phyloP scores from a whole-genome alignment of 2,797 vertebrate genomes.

The Lepus townsendii region DNA sequence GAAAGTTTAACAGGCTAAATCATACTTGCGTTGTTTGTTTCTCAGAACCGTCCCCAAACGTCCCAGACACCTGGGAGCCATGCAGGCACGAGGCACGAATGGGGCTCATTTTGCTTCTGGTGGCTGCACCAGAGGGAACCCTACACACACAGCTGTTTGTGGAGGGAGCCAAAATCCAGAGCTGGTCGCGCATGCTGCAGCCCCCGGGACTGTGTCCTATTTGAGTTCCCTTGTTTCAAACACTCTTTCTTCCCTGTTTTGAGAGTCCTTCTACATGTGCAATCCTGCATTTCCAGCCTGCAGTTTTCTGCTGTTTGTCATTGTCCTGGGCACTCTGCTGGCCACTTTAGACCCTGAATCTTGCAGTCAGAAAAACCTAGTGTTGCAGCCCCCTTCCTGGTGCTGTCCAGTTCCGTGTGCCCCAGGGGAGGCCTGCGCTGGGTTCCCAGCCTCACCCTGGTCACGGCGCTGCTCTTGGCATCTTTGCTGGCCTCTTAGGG shows the following conservation, averaged over 20 bases:
- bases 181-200: slow-evolving; percentile 37
- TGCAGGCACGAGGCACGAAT: neutral
- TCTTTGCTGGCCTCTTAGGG: neutral
- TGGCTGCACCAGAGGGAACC: slow-evolving; percentile 15
- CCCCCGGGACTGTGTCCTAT: neutral
- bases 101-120: slow-evolving; percentile 57
- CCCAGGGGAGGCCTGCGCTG: neutral
- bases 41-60: slow-evolving; percentile 12
- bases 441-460: neutral
- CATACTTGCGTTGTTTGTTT: slow-evolving; percentile 53
- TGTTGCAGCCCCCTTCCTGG: neutral
- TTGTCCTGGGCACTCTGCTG: neutral
- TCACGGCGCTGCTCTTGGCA: neutral
- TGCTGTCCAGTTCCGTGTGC: neutral
- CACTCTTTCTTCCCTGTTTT: slow-evolving; percentile 16
- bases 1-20: slow-evolving; percentile 26
- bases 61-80: slow-evolving; percentile 55
- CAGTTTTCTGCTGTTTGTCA: neutral
- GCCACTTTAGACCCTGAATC: neutral
- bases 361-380: neutral
- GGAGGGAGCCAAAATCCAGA: slow-evolving; percentile 32
- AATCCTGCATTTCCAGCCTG: neutral
- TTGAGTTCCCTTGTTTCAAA: slow-evolving; percentile 48
- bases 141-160: slow-evolving; percentile 19
- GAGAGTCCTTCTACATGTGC: neutral